Evolutionary conservation across 2,888 invertebrate genomes (phyloP).

Genomic region (Sinopyrophorus schimmeli): DNA sequence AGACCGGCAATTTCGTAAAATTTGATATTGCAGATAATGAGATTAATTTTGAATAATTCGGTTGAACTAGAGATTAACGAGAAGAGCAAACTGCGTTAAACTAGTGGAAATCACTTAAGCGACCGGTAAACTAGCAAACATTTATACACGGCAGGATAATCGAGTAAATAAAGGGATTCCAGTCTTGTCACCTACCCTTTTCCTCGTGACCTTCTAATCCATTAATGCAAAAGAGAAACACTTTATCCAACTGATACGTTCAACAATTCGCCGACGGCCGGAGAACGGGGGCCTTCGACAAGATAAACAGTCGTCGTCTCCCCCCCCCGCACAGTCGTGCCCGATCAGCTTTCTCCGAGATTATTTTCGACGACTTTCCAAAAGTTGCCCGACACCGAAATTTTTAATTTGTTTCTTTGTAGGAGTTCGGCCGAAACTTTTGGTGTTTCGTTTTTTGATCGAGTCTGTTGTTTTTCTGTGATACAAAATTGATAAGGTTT

Average conservation of each 20-base stretch:
- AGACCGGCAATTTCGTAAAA: no score
- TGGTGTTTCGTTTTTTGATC: no score
- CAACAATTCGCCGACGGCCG: no score
- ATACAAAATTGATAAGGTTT: no score
- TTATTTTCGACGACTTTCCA: background rate
- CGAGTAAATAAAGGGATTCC: conserved; percentile 26
- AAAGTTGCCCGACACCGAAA: no score
- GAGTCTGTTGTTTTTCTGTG: no score
- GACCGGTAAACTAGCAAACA: conserved; percentile 31
- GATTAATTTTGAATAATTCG: conserved; percentile 28
- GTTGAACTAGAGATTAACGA: conserved; percentile 26
- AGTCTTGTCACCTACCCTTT: conserved; percentile 26
- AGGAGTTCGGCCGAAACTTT: no score
- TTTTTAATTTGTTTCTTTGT: no score
- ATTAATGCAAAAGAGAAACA: conserved; percentile 26
- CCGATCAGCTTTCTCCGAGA: background rate
- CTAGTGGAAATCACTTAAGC: conserved; percentile 29
- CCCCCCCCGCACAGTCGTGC: no score
- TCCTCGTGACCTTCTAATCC: conserved; percentile 16
- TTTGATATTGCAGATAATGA: no score
- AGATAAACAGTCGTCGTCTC: conserved; percentile 8
- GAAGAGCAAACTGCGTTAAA: conserved; percentile 29
- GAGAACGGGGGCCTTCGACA: no score
- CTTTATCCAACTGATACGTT: conserved; percentile 16
- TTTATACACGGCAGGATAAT: conserved; percentile 30